A percentile compares a stretch with the other conserved stretches of the same genome.
These are phyloP conservation scores for Drosophila borealis DNA, from an alignment of 2,888 invertebrate genomes.

Conservation along the genomic window DNA sequence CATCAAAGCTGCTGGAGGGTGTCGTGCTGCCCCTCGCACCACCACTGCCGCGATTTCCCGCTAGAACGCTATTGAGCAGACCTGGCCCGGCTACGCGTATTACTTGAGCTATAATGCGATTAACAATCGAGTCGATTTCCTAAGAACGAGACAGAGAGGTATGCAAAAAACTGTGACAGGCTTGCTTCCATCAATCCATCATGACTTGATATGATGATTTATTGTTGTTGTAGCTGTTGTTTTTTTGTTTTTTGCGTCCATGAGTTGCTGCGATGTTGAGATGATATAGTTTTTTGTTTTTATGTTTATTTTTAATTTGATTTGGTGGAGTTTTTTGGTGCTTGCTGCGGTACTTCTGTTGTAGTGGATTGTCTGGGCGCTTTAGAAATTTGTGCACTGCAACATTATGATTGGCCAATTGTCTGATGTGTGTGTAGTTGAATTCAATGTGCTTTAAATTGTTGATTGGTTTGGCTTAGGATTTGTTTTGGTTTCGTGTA, in stretches of 20 bases:
- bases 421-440: conserved; percentile 34
- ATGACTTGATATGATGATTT: conserved; percentile 31
- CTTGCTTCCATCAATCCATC: conserved; percentile 15
- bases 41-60: conserved; percentile 71
- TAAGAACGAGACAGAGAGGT: conserved; percentile 61
- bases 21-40: conserved; percentile 49
- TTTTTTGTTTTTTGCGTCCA: conserved; percentile 13
- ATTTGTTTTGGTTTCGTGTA: conserved; percentile 1
- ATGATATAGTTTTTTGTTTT: conserved; percentile 31
- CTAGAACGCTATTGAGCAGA: conserved; percentile 85
- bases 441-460: conserved; percentile 19
- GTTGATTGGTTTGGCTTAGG: conserved; percentile 12
- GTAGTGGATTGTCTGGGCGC: conserved; percentile 26
- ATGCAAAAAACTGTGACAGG: conserved; percentile 44
- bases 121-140: conserved; percentile 85
- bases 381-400: conserved; percentile 30
- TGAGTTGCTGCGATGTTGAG: conserved; percentile 21
- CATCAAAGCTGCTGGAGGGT: conserved; percentile 85
- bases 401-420: conserved; percentile 53
- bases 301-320: conserved; percentile 11
- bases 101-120: conserved; percentile 86
- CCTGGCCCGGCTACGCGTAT: conserved; percentile 92
- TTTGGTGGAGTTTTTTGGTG: conserved; percentile 25
- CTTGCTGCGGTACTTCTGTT: conserved; percentile 35
- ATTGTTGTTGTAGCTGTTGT: conserved; percentile 14